These are phyloP conservation scores for Taenaris catops DNA, from an alignment of 2,888 invertebrate species.

Conservation along the genomic window DNA sequence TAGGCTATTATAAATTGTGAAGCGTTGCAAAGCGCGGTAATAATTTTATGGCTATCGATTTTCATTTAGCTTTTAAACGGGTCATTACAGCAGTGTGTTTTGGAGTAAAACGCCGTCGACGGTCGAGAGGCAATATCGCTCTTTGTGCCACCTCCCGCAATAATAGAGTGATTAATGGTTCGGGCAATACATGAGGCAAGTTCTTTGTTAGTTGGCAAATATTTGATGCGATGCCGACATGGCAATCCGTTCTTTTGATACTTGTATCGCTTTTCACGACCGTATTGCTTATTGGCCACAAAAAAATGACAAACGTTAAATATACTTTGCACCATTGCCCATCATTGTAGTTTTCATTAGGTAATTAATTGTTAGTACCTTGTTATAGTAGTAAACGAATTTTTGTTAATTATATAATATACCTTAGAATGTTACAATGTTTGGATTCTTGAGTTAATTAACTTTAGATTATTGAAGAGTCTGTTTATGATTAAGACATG, in stretches of 20 bases:
- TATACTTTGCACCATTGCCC: no score
- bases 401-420: no score
- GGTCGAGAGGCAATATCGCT: conserved; percentile 66
- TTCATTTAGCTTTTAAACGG: conserved; percentile 67
- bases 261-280: conserved; percentile 20
- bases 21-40: conserved; percentile 25
- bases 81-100: conserved; percentile 68
- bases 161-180: conserved; percentile 73
- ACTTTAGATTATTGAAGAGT: no score
- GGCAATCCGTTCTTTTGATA: conserved; percentile 33
- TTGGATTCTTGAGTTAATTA: no score
- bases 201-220: conserved; percentile 73
- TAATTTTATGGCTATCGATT: conserved; percentile 53
- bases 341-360: no score
- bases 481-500: no score
- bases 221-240: conserved; percentile 35
- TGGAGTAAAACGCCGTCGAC: conserved; percentile 50
- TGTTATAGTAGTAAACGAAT: no score
- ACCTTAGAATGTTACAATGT: no score
- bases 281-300: no score
- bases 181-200: conserved; percentile 57
- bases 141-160: conserved; percentile 63
- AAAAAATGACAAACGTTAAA: no score
- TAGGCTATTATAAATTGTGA: conserved; percentile 21
- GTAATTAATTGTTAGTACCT: no score